Evolutionary conservation across 2,797 vertebrate species (phyloP), one percentile per base, ranked within the genome.

Genomic region (Platalea minor): DNA sequence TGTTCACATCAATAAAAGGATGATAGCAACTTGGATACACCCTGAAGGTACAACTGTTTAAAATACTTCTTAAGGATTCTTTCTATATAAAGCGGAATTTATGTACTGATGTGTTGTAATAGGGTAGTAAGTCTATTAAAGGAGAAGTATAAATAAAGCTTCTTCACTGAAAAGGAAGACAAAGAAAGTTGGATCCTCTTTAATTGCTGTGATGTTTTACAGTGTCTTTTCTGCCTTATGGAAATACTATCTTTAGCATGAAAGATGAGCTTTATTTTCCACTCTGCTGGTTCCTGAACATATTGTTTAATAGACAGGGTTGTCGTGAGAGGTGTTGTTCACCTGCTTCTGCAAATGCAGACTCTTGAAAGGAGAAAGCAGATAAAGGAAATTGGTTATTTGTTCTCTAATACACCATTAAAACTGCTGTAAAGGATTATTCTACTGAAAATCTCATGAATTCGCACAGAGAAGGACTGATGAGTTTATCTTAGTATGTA

Each of bases 251-350:
- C 50, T 93, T 90, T 81, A 84, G 33, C 91, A 91, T 73, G 33
- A 96, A 92, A 81, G 29, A 90, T 81, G 54, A 91, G 41, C 28
- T 88, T 25, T 78, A 73, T 88, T 95, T 93, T 91, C 78, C 45
- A 88, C 73, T 91, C 80, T 81, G 41, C 45, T 90, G 73, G 33
- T 90, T 91, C 53, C 50, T 43, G 76, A 78, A 91, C 12, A 46
- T 53, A 78, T 31, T 90, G 28, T 79, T 93, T 87, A 86, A 76
- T 87, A 94, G 29, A 43, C 51, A 53, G 60, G 77, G 33, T 13
- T 57, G 17, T 35, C 20, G 48, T 60, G 59, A 88, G 45, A 72
- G 10, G 25, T 68, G 45, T 18, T 78, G 64, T 81, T 88, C 41
- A 75, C 12, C 8, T 18, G 23, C 1, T 64, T 91, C 53, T 92